Base-by-base conservation (phyloP, 1,140 invertebrate species). In the Drosophila seguyi region DNA sequence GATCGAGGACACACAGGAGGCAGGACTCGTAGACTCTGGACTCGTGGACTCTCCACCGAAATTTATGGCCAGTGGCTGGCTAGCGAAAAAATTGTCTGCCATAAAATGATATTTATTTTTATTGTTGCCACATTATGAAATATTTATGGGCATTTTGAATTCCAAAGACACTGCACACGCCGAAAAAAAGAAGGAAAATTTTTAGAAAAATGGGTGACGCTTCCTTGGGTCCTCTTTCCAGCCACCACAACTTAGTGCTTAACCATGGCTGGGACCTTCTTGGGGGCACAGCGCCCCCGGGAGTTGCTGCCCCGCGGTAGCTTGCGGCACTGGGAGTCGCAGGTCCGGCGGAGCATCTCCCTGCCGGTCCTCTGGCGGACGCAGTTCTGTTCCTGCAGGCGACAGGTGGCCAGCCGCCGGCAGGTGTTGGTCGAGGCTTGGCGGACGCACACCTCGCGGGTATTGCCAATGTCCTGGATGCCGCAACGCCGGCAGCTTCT, bases 61-160 rank as follows among this genome's bases (percentile, higher is more conserved):
- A 87, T 87, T 87, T 87, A 87, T 87, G 72, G 80, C 76, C 76
- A 83, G 72, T 34, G 36, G 48, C 68, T 62, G 77, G 62, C 50
- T 61, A 63, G 57, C 65, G 62, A 68, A 79, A 68, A 87, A 87
- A 79, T 77, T 58, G 62, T 72, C 76, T 77, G 72, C 84, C 80
- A 87, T 87, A 88, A 87, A 87, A 88, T 88, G 52, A 87, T 87
- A 87, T 87, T 87, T 87, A 87, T 87, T 87, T 88, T 87, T 87
- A 87, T 87, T 87, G 80, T 88, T 79, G 80, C 66, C 68, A 77
- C 83, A 88, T 83, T 88, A 88, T 87, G 83, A 87, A 76, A 88
- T 87, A 87, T 87, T 87, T 87, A 88, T 82, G 80, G 73, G 39
- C 60, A 62, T 60, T 87, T 83, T 88, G 83, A 88, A 83, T 83